Percentiles rank a stretch among this genome's conserved stretches.
These are phyloP conservation scores for Mus pahari DNA, from an alignment of 2,113 vertebrate species.

Conservation along the genomic window DNA sequence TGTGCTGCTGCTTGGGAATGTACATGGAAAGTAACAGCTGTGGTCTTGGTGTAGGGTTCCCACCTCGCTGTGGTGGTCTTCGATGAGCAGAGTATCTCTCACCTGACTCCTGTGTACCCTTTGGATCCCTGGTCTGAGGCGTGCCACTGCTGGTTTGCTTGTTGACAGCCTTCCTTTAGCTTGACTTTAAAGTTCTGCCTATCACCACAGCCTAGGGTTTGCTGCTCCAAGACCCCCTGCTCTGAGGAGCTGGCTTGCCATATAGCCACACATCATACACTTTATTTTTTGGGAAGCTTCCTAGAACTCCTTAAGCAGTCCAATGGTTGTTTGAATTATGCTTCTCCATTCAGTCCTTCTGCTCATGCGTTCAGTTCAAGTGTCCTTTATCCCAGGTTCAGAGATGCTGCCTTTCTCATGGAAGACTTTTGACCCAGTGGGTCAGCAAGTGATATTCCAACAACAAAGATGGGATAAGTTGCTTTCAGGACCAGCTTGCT, in stretches of 20 bases:
- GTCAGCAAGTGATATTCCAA: background rate
- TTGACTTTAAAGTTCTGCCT: background rate
- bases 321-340: conserved; percentile 14
- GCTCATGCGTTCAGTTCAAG: conserved; percentile 65
- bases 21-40: background rate
- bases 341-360: conserved; percentile 28
- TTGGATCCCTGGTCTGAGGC: background rate
- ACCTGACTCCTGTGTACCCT: conserved; percentile 3
- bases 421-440: conserved; percentile 22
- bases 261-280: background rate
- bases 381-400: conserved; percentile 83
- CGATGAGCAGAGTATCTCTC: background rate
- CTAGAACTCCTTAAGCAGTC: conserved; percentile 60
- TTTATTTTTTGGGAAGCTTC: conserved; percentile 50
- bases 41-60: background rate
- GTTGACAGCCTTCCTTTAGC: background rate
- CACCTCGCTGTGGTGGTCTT: background rate
- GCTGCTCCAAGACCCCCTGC: background rate
- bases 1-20: conserved; percentile 35
- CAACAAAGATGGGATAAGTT: conserved; percentile 43
- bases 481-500: conserved; percentile 46
- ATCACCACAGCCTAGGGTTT: background rate
- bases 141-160: background rate
- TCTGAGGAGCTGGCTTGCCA: background rate
- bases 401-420: conserved; percentile 65